Conservation (phyloP, 2,113 vertebrate species). For the Numida meleagris region DNA sequence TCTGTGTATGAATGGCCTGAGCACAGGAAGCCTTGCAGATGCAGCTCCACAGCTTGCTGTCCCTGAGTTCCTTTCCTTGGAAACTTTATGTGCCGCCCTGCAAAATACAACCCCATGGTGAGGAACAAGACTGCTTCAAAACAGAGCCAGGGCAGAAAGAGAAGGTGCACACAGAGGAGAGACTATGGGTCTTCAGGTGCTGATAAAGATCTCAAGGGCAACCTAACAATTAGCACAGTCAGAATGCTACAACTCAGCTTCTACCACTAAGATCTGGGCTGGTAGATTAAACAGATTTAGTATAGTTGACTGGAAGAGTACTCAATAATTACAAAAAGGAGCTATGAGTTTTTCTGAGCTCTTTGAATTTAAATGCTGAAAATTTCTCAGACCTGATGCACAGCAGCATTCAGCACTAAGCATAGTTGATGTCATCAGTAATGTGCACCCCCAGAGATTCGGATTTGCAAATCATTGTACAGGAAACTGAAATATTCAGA, state of each 20-base stretch:
- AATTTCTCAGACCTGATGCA: not conserved
- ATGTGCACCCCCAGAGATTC: not conserved
- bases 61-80: not conserved
- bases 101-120: not conserved
- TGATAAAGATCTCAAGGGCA: not conserved
- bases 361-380: constrained; percentile 8
- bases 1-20: not conserved
- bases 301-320: not conserved
- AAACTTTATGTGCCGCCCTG: not conserved
- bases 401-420: not conserved
- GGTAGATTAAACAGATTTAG: not conserved
- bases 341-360: not conserved
- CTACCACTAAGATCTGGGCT: not conserved
- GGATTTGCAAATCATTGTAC: not conserved
- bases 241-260: not conserved
- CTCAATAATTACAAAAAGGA: not conserved
- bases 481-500: not conserved
- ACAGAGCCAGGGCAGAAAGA: not conserved
- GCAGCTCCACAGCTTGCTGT: not conserved
- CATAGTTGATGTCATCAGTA: not conserved
- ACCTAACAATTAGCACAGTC: fast-evolving
- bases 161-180: not conserved
- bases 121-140: not conserved
- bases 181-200: not conserved
- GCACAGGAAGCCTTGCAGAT: not conserved